A percentile compares a stretch with the other conserved stretches of the same genome.
These are phyloP conservation scores for Alviniconcha marisindica DNA, from an alignment of 1,140 invertebrate species.

Conservation along the genomic window DNA sequence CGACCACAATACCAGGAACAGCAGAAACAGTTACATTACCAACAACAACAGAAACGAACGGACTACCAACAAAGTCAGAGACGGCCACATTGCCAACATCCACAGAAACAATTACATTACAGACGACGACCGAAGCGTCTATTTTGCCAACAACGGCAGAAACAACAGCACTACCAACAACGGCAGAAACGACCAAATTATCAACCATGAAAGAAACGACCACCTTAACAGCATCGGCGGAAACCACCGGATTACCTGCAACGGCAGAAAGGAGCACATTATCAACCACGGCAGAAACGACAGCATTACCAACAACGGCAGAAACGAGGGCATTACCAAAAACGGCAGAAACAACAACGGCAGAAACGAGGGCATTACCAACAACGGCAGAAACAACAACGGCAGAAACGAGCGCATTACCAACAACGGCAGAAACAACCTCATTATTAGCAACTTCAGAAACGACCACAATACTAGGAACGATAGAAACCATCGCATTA, in stretches of 20 bases:
- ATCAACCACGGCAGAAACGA: too few relatives aligned
- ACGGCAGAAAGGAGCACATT: too few relatives aligned
- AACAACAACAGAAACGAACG: not conserved
- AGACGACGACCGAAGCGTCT: not conserved
- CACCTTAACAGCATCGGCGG: too few relatives aligned
- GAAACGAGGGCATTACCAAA: too few relatives aligned
- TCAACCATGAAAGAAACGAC: too few relatives aligned
- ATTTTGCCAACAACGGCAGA: slow-evolving; percentile 11
- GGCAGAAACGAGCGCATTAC: not conserved
- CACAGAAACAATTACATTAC: slow-evolving; percentile 8
- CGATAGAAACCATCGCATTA: too few relatives aligned
- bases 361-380: not conserved
- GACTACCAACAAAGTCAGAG: not conserved
- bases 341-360: not conserved
- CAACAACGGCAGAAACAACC: not conserved
- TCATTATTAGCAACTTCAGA: not conserved
- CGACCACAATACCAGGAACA: too few relatives aligned
- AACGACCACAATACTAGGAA: too few relatives aligned
- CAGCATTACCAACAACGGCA: too few relatives aligned
- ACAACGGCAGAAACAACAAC: not conserved
- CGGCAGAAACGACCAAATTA: not conserved
- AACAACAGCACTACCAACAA: slow-evolving; percentile 11
- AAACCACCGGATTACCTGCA: too few relatives aligned
- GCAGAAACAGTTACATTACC: not conserved
- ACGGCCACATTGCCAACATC: slow-evolving; percentile 1